Evolutionary conservation across 2,797 vertebrate genomes (phyloP).

Genomic region (Microchirus variegatus): DNA sequence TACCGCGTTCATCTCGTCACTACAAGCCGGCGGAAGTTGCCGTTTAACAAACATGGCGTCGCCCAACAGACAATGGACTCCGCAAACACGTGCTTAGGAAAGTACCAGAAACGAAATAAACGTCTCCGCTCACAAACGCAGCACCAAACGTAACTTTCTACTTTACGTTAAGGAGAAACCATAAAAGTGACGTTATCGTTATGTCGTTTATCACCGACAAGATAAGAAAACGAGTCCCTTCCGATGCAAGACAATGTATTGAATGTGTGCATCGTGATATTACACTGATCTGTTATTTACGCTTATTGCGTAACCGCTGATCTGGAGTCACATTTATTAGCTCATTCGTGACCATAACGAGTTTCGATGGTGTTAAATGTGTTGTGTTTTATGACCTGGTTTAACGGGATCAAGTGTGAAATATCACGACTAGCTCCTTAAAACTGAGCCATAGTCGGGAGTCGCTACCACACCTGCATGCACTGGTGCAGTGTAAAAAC

Average conservation of each 20-base stretch:
- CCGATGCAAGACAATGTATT: no score
- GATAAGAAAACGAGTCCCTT: no score
- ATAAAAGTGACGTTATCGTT: no score
- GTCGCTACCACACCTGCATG: slow-evolving; percentile 62
- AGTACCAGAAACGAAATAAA: slow-evolving; percentile 4
- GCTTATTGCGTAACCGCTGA: no score
- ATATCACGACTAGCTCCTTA: not conserved
- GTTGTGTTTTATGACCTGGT: fast-evolving
- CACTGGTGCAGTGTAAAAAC: slow-evolving; percentile 14
- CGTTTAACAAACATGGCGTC: slow-evolving; percentile 80
- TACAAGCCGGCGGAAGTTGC: slow-evolving; percentile 63
- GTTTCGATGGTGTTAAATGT: no score
- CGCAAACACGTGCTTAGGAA: slow-evolving; percentile 72
- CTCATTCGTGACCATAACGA: no score
- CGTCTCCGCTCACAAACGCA: fast-evolving
- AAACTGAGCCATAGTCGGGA: not conserved
- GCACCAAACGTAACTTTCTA: no score
- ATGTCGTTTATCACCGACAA: no score
- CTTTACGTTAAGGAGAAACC: no score
- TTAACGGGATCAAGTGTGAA: not conserved
- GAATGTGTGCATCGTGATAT: no score
- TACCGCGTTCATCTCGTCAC: slow-evolving; percentile 24
- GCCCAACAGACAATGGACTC: slow-evolving; percentile 73
- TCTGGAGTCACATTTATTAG: no score
- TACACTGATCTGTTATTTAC: no score